phyloP scores from a whole-genome alignment of 2,797 vertebrate species.

The Austrolebias charrua region DNA sequence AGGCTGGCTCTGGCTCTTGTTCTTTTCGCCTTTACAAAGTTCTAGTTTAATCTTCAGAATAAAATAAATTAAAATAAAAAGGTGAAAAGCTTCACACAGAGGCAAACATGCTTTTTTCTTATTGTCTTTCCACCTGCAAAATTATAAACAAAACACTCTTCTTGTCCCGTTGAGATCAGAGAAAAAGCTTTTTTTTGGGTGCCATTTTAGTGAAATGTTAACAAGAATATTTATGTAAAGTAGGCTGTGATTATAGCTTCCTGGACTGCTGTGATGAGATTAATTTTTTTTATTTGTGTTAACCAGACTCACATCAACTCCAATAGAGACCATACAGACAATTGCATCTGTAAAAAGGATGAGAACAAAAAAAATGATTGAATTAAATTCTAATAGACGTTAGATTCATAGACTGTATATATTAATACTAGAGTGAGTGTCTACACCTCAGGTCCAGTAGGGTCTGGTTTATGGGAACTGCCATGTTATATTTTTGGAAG shows the following conservation, averaged over 20 bases:
- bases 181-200: conserved; percentile 7
- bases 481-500: too few relatives aligned
- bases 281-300: conserved; percentile 21
- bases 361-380: background rate
- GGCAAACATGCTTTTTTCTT: conserved; percentile 8
- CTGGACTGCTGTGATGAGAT: conserved; percentile 37
- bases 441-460: too few relatives aligned
- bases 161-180: conserved; percentile 5
- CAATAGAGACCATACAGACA: conserved; percentile 27
- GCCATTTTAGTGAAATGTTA: conserved; percentile 30
- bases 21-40: conserved; percentile 21
- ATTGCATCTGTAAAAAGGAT: conserved; percentile 6
- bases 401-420: too few relatives aligned
- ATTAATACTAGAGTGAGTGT: too few relatives aligned
- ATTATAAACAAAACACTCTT: background rate
- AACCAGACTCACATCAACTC: conserved; percentile 28
- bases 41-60: conserved; percentile 9
- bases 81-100: conserved; percentile 17
- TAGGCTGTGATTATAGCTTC: conserved; percentile 28
- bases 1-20: conserved; percentile 37
- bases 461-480: too few relatives aligned
- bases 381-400: background rate
- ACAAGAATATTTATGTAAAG: conserved; percentile 41
- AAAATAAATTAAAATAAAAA: too few relatives aligned
- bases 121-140: conserved; percentile 8